phyloP scores from a whole-genome alignment of 2,888 invertebrate genomes.

The Tortricodes alternella region DNA sequence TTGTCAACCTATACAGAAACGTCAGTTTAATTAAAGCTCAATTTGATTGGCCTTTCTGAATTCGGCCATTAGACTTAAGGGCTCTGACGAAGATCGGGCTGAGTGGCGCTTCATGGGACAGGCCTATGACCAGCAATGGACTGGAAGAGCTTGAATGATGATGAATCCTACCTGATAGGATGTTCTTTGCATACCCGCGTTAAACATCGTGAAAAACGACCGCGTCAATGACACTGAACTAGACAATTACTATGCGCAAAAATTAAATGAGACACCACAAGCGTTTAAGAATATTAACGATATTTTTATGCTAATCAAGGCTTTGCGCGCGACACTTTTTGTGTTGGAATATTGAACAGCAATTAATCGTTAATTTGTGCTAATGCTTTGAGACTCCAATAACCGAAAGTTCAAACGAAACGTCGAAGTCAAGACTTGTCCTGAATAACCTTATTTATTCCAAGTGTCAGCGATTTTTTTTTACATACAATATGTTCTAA shows the following conservation, averaged over 20 bases:
- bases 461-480: too few relatives aligned
- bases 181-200: neutral
- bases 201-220: constrained; percentile 3
- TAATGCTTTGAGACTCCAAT: constrained; percentile 6
- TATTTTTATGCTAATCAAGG: constrained; percentile 36
- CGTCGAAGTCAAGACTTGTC: neutral
- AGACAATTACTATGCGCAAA: constrained; percentile 55
- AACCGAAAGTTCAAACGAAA: neutral
- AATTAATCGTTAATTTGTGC: constrained; percentile 24
- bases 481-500: too few relatives aligned
- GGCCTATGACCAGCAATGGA: too few relatives aligned
- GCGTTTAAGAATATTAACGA: constrained; percentile 40
- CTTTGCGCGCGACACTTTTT: constrained; percentile 22
- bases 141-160: too few relatives aligned
- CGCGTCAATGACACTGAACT: constrained; percentile 23
- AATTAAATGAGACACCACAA: constrained; percentile 39
- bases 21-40: too few relatives aligned
- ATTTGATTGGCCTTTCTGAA: too few relatives aligned
- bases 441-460: too few relatives aligned
- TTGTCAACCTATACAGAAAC: too few relatives aligned
- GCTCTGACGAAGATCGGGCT: too few relatives aligned
- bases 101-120: too few relatives aligned
- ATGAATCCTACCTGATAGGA: too few relatives aligned
- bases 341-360: constrained; percentile 8
- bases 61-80: too few relatives aligned